A percentile compares a stretch with the other conserved stretches of the same genome.
Evolutionary conservation across 1,140 invertebrate species (phyloP).

Genomic region (Magallana gigas): DNA sequence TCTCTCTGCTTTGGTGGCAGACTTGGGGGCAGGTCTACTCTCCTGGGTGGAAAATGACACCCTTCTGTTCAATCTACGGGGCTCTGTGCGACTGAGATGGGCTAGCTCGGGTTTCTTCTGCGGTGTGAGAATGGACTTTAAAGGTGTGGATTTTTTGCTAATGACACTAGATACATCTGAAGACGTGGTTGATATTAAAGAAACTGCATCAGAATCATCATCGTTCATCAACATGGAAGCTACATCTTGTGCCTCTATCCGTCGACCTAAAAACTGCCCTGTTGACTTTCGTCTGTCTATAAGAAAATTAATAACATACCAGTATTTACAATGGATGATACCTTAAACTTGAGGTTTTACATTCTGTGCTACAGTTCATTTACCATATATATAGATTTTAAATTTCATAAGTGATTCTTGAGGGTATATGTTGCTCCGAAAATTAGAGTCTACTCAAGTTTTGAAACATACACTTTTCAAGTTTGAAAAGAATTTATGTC

Average conservation of each 20-base stretch:
- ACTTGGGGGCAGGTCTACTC: slow-evolving; percentile 38
- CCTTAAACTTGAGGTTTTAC: background rate
- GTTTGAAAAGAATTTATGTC: too few relatives aligned
- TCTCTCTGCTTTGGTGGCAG: slow-evolving; percentile 55
- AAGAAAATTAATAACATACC: background rate
- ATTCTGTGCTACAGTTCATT: background rate
- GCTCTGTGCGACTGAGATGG: slow-evolving; percentile 57
- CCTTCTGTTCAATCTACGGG: slow-evolving; percentile 53
- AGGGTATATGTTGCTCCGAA: too few relatives aligned
- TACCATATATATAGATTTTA: too few relatives aligned
- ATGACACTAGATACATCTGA: slow-evolving; percentile 14
- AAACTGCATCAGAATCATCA: slow-evolving; percentile 58
- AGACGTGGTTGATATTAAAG: slow-evolving; percentile 50
- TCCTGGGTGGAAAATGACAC: slow-evolving; percentile 23
- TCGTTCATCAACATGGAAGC: slow-evolving; percentile 66
- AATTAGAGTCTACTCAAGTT: too few relatives aligned
- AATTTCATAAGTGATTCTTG: too few relatives aligned
- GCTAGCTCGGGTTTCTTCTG: background rate
- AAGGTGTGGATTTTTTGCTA: background rate
- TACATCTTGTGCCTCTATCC: slow-evolving; percentile 62
- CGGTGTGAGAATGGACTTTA: slow-evolving; percentile 6
- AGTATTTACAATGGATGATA: too few relatives aligned
- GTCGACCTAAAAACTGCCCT: slow-evolving; percentile 50
- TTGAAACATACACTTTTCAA: too few relatives aligned
- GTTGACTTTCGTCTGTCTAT: slow-evolving; percentile 23